Evolutionary conservation across 2,797 vertebrate genomes (phyloP).

Genomic region (Setipinna tenuifilis): DNA sequence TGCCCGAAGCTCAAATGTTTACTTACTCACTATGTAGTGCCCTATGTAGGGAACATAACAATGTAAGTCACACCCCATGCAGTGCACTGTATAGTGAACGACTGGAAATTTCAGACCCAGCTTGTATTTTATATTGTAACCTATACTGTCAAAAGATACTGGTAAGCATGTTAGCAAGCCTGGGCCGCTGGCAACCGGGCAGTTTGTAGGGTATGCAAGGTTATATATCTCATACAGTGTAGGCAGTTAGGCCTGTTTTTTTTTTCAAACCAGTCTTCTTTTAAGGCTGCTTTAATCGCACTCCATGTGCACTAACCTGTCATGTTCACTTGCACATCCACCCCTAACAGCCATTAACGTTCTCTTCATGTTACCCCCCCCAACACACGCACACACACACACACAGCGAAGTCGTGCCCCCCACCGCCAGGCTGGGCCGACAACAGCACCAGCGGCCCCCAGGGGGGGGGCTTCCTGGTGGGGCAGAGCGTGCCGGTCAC

Average conservation of each 20-base stretch:
- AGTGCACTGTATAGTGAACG: too few relatives aligned
- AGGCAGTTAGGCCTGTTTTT: background rate
- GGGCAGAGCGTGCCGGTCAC: conserved; percentile 82
- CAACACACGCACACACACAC: conserved; percentile 48
- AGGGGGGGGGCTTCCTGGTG: conserved; percentile 81
- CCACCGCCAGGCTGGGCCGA: conserved; percentile 85
- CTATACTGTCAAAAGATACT: background rate
- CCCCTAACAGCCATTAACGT: background rate
- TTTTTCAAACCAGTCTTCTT: too few relatives aligned
- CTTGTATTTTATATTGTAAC: too few relatives aligned
- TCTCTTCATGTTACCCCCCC: background rate
- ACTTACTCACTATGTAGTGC: too few relatives aligned
- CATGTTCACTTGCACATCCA: background rate
- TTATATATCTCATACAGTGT: background rate
- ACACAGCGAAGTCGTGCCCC: conserved; percentile 87
- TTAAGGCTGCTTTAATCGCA: background rate
- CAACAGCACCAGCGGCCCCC: conserved; percentile 68
- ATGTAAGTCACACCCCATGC: too few relatives aligned
- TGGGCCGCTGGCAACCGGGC: background rate
- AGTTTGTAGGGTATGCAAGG: background rate
- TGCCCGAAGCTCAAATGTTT: too few relatives aligned
- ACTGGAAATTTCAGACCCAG: too few relatives aligned
- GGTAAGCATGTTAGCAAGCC: background rate
- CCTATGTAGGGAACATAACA: too few relatives aligned
- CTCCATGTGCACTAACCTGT: background rate